Base-by-base conservation (phyloP, 2,113 vertebrate genomes). In the Otolemur garnettii region DNA sequence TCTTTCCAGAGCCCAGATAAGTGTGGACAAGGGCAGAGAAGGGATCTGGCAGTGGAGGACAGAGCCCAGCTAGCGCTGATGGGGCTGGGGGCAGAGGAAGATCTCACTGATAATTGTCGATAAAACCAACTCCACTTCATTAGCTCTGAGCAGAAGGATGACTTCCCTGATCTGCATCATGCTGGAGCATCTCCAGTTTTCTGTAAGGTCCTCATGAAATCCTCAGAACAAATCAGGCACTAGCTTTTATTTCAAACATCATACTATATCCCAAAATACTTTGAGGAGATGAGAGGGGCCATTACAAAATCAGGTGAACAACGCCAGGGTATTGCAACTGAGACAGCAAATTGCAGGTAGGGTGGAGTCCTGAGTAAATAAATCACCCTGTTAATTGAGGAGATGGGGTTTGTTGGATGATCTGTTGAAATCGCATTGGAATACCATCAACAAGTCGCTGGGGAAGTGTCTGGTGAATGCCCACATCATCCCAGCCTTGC, bases 401-500 rank as follows among this genome's bases (percentile, higher is more conserved):
- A 82, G 30, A 13, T 4, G 9, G 38, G n/a, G 24, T 33, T 42
- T 28, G 2, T 55, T 38, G 60, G 55, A 26, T 42, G 55, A 77
- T 42, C 90, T 88, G 30, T 53, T 26, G 38, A 69, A 68, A 45
- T 30, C 7, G 80, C 66, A 66, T 90, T 60, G 30, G 18, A 64
- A 12, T 59, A 38, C 38, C 1, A 66, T 77, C 30, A 24, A 10
- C 66, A 35, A 53, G 45, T 10, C 26, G 11, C 28, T 1, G 18
- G 33, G 12, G 12, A 26, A 9, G 28, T 26, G 30, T 38, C 84
- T 28, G 7, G 26, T 9, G 53, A 7, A n/a, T 9, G 17, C 19
- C 26, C 22, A 8, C 7, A 0, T 14, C 3, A 2, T 8, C 59
- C 30, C 2, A 0, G 60, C 50, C 22, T 11, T 7, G 55, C 57